phyloP scores from a whole-genome alignment of 2,113 vertebrate genomes.

The Colaptes auratus region DNA sequence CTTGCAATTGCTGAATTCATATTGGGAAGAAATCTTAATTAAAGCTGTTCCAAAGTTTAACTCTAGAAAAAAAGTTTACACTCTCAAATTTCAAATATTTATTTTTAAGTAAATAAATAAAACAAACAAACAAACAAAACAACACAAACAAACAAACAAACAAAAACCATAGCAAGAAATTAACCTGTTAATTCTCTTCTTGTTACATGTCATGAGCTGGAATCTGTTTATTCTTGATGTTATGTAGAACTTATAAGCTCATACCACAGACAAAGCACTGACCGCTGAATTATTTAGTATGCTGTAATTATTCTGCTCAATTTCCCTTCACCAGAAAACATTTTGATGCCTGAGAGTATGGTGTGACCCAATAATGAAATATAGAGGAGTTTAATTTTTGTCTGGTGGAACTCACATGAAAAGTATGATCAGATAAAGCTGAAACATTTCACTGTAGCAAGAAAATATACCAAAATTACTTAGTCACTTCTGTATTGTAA shows the following conservation, averaged over 20 bases:
- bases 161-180: not conserved
- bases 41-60: not conserved
- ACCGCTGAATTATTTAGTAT: not conserved
- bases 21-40: not conserved
- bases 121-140: too few relatives aligned
- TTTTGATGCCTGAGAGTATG: not conserved
- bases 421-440: not conserved
- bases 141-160: too few relatives aligned
- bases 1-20: not conserved
- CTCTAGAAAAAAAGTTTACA: fast-evolving
- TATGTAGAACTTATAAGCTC: not conserved
- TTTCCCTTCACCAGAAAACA: not conserved
- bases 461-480: not conserved
- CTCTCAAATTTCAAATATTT: not conserved
- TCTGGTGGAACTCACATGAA: not conserved
- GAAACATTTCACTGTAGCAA: not conserved
- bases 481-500: not conserved
- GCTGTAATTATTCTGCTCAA: constrained; percentile 9
- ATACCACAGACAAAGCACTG: not conserved
- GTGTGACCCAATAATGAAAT: constrained; percentile 10
- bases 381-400: not conserved
- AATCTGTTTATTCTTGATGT: not conserved
- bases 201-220: not conserved
- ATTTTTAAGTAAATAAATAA: not conserved
- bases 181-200: not conserved